phyloP scores from a whole-genome alignment of 2,113 vertebrate genomes.

The Sphaerodactylus townsendi region DNA sequence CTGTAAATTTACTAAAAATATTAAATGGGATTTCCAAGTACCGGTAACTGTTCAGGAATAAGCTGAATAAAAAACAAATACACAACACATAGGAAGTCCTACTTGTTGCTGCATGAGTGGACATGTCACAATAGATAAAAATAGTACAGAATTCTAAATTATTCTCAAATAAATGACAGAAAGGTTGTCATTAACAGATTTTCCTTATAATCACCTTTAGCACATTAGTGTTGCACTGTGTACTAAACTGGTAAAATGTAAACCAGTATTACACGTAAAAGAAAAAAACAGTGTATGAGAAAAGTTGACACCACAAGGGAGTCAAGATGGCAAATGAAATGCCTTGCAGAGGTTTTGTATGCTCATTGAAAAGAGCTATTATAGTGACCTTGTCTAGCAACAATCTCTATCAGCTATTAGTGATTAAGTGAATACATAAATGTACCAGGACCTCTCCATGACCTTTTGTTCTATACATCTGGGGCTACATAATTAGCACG shows the following conservation, averaged over 20 bases:
- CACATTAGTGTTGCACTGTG: conserved; percentile 48
- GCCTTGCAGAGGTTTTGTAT: conserved; percentile 16
- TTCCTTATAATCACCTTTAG: conserved; percentile 50
- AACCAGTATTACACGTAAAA: conserved; percentile 24
- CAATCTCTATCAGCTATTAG: background rate
- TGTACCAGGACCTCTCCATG: background rate
- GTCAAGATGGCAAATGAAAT: conserved; percentile 28
- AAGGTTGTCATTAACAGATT: conserved; percentile 24
- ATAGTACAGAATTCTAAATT: background rate
- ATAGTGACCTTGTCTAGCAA: background rate
- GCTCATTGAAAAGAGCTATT: background rate
- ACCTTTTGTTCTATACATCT: background rate
- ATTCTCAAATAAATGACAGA: background rate
- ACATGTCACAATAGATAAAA: conserved; percentile 16
- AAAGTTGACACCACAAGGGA: conserved; percentile 6
- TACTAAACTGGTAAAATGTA: conserved; percentile 51
- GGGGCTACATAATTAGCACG: background rate
- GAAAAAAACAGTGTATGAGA: conserved; percentile 8
- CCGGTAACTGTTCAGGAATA: background rate
- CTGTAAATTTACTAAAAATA: background rate
- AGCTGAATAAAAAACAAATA: background rate
- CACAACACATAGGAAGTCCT: background rate
- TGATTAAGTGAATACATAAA: background rate
- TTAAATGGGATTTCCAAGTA: background rate
- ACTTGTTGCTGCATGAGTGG: background rate